phyloP scores from a whole-genome alignment of 1,140 invertebrate genomes.

The Propsilocerus akamusi region DNA sequence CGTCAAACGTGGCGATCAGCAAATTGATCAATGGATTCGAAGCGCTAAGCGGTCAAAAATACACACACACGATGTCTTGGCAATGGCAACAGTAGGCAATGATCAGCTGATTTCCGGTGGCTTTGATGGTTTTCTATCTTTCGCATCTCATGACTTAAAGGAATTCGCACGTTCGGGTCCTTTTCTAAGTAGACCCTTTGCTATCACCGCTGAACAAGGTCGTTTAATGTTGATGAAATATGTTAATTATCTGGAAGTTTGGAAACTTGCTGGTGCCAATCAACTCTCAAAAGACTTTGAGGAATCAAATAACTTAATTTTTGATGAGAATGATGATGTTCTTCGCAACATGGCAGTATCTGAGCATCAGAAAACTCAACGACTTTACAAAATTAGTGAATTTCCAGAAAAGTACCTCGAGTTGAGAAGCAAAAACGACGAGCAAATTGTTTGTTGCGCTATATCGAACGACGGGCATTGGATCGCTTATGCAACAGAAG shows the following conservation, averaged over 20 bases:
- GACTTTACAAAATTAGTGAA: slow-evolving; percentile 21
- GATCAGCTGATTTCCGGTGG: slow-evolving; percentile 56
- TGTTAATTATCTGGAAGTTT: slow-evolving; percentile 40
- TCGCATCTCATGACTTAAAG: slow-evolving; percentile 39
- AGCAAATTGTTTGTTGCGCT: slow-evolving; percentile 41
- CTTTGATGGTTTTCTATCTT: slow-evolving; percentile 53
- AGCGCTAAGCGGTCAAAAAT: slow-evolving; percentile 47
- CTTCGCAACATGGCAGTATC: slow-evolving; percentile 8
- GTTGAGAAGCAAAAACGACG: slow-evolving; percentile 35
- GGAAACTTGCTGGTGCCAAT: slow-evolving; percentile 33
- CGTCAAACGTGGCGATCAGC: slow-evolving; percentile 34
- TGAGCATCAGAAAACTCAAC: slow-evolving; percentile 11
- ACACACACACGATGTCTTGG: slow-evolving; percentile 68
- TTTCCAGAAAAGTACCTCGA: slow-evolving; percentile 44
- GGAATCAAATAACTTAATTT: slow-evolving; percentile 12
- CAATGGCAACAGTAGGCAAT: slow-evolving; percentile 38
- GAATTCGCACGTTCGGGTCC: slow-evolving; percentile 49
- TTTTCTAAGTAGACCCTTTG: slow-evolving; percentile 38
- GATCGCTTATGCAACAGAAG: slow-evolving; percentile 54
- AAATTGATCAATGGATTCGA: slow-evolving; percentile 49
- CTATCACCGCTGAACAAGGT: slow-evolving; percentile 32
- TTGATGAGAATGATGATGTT: slow-evolving; percentile 11
- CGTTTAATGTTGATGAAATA: slow-evolving; percentile 49
- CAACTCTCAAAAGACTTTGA: slow-evolving; percentile 16
- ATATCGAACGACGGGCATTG: slow-evolving; percentile 45